Evolutionary conservation across 2,888 invertebrate genomes (phyloP).

Genomic region (Cremastobaeus sp.): DNA sequence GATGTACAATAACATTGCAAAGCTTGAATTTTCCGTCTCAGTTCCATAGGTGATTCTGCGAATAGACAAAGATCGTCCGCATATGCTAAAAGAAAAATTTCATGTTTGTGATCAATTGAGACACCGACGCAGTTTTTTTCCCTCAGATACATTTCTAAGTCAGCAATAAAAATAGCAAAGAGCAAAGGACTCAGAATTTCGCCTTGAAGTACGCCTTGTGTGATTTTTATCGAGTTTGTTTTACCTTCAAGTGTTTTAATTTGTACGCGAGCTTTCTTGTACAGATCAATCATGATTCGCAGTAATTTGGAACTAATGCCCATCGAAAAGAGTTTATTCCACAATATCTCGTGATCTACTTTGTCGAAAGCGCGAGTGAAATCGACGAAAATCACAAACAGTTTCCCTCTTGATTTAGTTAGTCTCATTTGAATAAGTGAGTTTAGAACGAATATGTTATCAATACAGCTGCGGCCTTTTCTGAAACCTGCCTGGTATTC

Average conservation of each 20-base stretch:
- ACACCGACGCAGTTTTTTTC: neutral
- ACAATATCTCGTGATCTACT: neutral
- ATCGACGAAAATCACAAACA: neutral
- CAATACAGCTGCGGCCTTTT: neutral
- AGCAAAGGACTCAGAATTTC: neutral
- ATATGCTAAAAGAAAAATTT: neutral
- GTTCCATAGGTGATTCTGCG: neutral
- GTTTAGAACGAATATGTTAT: conserved; percentile 3
- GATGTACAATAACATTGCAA: neutral
- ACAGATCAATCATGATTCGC: neutral
- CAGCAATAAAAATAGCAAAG: neutral
- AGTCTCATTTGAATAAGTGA: neutral
- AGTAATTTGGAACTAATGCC: neutral
- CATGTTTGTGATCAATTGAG: neutral
- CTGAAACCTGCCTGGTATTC: conserved; percentile 2
- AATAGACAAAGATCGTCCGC: neutral
- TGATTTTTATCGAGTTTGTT: neutral
- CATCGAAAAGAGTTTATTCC: neutral
- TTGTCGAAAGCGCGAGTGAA: neutral
- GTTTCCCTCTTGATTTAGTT: neutral
- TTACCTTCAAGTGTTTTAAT: neutral
- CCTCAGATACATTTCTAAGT: neutral
- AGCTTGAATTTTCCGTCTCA: neutral
- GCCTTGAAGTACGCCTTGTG: neutral
- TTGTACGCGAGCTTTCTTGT: neutral